Conservation (phyloP, 2,888 invertebrate genomes). For the Listrodromus nycthemerus region DNA sequence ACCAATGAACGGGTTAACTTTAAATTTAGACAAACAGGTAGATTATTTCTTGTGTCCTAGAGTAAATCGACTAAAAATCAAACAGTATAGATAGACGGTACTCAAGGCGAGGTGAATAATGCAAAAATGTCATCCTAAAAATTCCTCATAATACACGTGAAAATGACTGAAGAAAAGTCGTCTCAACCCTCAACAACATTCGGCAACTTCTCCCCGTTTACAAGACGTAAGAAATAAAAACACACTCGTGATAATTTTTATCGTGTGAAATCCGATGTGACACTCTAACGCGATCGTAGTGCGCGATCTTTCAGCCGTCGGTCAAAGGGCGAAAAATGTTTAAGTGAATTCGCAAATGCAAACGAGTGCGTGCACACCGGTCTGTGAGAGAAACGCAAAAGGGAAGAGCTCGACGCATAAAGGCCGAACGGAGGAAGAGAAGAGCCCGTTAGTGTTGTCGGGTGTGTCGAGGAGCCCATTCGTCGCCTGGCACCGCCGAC, state of each 20-base stretch:
- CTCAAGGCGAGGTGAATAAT: too few relatives aligned
- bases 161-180: too few relatives aligned
- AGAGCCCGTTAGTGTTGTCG: not conserved
- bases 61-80: too few relatives aligned
- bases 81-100: too few relatives aligned
- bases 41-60: too few relatives aligned
- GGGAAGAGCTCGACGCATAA: not conserved
- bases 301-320: not conserved
- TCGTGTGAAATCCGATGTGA: not conserved
- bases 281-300: not conserved
- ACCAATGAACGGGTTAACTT: too few relatives aligned
- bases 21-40: too few relatives aligned
- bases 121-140: too few relatives aligned
- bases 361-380: not conserved
- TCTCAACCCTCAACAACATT: too few relatives aligned
- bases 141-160: too few relatives aligned
- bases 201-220: too few relatives aligned
- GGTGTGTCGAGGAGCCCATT: slow-evolving; percentile 21
- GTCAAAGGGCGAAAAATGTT: slow-evolving; percentile 4
- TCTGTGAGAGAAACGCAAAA: not conserved
- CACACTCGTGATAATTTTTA: not conserved
- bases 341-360: slow-evolving; percentile 15
- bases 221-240: not conserved
- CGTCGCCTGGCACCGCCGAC: slow-evolving; percentile 17
- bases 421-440: not conserved